Evolutionary conservation across 35 echinoderm and acorn worm species (phyloP).

Genomic region (Ophioderma brevispina): DNA sequence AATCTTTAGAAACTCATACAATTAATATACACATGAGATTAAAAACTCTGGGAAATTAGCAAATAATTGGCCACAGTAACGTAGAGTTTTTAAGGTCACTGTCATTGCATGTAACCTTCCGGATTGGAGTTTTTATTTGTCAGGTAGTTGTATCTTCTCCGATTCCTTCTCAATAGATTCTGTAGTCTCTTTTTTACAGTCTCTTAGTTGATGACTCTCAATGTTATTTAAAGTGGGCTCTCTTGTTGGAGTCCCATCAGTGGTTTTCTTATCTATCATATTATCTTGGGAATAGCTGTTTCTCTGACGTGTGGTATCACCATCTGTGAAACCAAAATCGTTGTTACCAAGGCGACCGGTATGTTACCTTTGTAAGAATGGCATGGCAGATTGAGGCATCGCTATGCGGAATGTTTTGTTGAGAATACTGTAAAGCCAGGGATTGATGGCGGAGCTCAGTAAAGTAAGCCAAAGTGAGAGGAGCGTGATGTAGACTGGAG

Average conservation of each 20-base stretch:
- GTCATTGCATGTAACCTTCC: no score
- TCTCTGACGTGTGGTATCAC: neutral
- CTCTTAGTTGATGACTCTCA: neutral
- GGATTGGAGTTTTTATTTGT: no score
- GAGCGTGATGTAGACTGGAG: constrained; percentile 28
- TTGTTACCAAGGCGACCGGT: neutral
- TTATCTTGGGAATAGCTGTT: neutral
- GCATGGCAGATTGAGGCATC: constrained; percentile 31
- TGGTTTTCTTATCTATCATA: neutral
- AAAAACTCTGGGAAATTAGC: no score
- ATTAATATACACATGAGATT: no score
- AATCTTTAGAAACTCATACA: no score
- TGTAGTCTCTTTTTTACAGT: neutral
- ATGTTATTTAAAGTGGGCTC: neutral
- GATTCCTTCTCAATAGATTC: no score
- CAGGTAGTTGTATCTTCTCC: neutral
- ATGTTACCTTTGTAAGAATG: neutral
- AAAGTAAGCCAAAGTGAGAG: constrained; percentile 70
- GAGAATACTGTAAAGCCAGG: constrained; percentile 87
- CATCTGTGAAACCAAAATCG: neutral
- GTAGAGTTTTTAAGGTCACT: no score
- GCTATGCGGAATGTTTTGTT: constrained; percentile 77
- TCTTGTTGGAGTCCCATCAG: neutral
- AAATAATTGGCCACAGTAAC: no score
- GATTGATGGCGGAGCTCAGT: constrained; percentile 91